These are phyloP conservation scores for Tachysurus vachellii DNA, from an alignment of 2,113 vertebrate species.

Conservation along the genomic window DNA sequence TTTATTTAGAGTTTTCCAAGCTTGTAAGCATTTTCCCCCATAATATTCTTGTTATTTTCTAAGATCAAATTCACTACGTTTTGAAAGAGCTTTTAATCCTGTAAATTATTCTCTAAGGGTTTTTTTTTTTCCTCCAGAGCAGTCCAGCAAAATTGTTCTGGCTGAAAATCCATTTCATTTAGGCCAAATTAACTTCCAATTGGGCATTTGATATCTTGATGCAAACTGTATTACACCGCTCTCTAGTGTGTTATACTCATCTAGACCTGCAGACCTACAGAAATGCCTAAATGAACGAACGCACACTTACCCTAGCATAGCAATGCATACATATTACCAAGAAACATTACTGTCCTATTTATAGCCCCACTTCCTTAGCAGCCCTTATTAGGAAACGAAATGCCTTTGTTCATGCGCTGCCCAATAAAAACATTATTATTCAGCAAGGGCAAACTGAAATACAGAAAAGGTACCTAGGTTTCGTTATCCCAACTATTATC, in stretches of 20 bases:
- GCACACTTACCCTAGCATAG: constrained; percentile 65
- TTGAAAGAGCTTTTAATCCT: not conserved
- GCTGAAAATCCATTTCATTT: constrained; percentile 39
- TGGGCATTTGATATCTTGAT: constrained; percentile 36
- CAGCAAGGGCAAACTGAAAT: constrained; percentile 19
- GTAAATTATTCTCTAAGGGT: not conserved
- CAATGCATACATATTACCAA: constrained; percentile 68
- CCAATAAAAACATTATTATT: constrained; percentile 12
- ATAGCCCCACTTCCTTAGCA: constrained; percentile 54
- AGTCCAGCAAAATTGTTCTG: not conserved
- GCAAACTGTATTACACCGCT: constrained; percentile 24
- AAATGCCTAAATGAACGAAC: constrained; percentile 64
- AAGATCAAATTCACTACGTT: not conserved
- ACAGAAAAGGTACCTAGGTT: not conserved
- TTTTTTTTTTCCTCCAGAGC: not conserved
- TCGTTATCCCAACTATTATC: not conserved
- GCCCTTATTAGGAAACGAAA: constrained; percentile 66
- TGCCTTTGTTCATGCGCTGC: constrained; percentile 35
- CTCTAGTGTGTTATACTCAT: constrained; percentile 21
- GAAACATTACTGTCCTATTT: constrained; percentile 66
- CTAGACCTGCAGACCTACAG: not conserved
- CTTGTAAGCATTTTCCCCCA: not conserved
- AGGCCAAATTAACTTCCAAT: constrained; percentile 37
- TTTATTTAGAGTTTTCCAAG: not conserved
- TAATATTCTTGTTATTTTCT: not conserved